phyloP scores from a whole-genome alignment of 2,888 invertebrate genomes.

The Apoda limacodes region DNA sequence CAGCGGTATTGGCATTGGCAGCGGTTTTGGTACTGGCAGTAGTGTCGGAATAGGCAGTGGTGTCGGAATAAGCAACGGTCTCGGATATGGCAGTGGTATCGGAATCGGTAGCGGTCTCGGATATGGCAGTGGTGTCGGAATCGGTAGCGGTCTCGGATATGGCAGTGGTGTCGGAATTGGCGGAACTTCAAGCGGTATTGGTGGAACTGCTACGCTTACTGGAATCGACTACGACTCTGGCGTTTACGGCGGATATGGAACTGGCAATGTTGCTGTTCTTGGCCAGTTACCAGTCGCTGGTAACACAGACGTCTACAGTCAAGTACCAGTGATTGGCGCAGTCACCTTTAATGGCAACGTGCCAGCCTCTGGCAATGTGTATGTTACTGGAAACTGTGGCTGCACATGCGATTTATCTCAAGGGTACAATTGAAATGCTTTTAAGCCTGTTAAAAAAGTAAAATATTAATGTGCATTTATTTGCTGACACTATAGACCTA shows the following conservation, averaged over 20 bases:
- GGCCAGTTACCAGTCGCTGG: conserved; percentile 17
- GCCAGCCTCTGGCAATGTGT: conserved; percentile 31
- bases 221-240: conserved; percentile 4
- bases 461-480: no score
- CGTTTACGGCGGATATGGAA: conserved; percentile 16
- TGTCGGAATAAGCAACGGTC: conserved; percentile 10
- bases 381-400: conserved; percentile 32
- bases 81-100: conserved; percentile 15
- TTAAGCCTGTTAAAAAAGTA: no score
- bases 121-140: no score
- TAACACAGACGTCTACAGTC: conserved; percentile 27
- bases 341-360: conserved; percentile 32
- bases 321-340: conserved; percentile 32
- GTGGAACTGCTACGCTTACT: conserved; percentile 7
- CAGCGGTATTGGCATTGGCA: not conserved
- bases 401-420: conserved; percentile 27
- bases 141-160: conserved; percentile 11
- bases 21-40: not conserved
- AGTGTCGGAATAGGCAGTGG: not conserved
- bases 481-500: no score
- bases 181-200: conserved; percentile 10
- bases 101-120: conserved; percentile 10
- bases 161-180: conserved; percentile 10
- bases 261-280: conserved; percentile 14
- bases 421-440: no score